These are phyloP conservation scores for Anguilla japonica DNA, from an alignment of 2,113 vertebrate genomes.

Conservation along the genomic window DNA sequence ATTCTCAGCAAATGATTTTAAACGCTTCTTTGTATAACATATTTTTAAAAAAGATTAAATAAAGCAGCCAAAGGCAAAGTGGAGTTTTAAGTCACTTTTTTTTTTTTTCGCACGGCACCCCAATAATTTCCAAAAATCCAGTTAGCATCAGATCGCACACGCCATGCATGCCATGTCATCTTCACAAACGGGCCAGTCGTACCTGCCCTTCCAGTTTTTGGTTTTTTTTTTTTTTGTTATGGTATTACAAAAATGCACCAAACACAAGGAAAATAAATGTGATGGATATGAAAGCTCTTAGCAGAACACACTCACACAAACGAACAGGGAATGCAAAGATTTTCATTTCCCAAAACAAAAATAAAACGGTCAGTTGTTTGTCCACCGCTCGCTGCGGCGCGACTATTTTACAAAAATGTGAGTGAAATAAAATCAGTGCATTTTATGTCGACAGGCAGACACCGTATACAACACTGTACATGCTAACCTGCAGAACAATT, in stretches of 20 bases:
- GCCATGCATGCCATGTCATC: background rate
- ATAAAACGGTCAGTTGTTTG: conserved; percentile 3
- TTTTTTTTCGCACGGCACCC: background rate
- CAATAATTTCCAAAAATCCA: background rate
- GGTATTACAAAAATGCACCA: background rate
- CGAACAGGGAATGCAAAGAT: conserved; percentile 59
- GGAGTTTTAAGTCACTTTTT: background rate
- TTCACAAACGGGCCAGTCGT: background rate
- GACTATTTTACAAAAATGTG: conserved; percentile 34
- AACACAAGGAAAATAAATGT: background rate
- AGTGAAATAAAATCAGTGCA: conserved; percentile 15
- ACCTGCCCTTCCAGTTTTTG: conserved; percentile 19
- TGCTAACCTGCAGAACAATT: conserved; percentile 40
- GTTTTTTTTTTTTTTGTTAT: conserved; percentile 23
- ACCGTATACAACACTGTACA: conserved; percentile 43
- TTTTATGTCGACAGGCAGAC: conserved; percentile 39
- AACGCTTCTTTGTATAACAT: background rate
- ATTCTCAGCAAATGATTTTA: background rate
- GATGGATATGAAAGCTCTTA: conserved; percentile 16
- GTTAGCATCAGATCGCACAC: background rate
- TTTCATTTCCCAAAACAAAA: conserved; percentile 30
- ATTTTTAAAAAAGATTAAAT: background rate
- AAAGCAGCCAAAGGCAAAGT: background rate
- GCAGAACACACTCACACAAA: conserved; percentile 42
- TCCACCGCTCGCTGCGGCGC: conserved; percentile 30